phyloP scores from a whole-genome alignment of 2,888 invertebrate species.

The Phyllotreta cruciferae region DNA sequence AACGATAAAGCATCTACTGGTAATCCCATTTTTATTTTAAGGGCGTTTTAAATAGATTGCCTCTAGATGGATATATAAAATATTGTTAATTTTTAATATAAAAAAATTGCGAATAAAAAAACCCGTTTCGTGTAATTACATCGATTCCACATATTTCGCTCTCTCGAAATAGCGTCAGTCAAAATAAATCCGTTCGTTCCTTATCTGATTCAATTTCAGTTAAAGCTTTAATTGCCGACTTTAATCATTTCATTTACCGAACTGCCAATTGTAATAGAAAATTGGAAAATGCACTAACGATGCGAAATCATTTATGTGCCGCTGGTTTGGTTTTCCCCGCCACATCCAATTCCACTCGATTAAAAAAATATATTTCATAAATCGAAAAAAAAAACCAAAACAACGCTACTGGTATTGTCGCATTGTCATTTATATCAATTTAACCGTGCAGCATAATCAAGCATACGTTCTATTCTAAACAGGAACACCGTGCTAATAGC shows the following conservation, averaged over 20 bases:
- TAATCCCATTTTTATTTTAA: neutral
- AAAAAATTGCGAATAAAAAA: neutral
- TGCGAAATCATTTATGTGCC: no score
- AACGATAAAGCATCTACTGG: neutral
- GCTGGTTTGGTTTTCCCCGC: no score
- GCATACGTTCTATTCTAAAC: slow-evolving; percentile 15
- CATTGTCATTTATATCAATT: slow-evolving; percentile 22
- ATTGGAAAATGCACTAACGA: slow-evolving; percentile 8
- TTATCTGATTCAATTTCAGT: slow-evolving; percentile 24
- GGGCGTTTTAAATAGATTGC: neutral
- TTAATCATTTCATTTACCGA: slow-evolving; percentile 17
- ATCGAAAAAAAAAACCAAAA: no score
- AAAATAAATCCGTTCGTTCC: slow-evolving; percentile 16
- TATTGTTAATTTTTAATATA: neutral
- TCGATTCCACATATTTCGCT: neutral
- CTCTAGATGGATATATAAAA: neutral
- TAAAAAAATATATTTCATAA: no score
- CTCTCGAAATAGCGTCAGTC: slow-evolving; percentile 12
- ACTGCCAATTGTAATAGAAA: slow-evolving; percentile 20
- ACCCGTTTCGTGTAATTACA: neutral
- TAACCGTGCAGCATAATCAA: slow-evolving; percentile 1
- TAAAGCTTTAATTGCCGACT: slow-evolving; percentile 19
- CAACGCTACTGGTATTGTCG: neutral
- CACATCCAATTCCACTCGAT: no score
- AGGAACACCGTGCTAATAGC: slow-evolving; percentile 24